A percentile compares a stretch with the other conserved stretches of the same genome.
phyloP scores from a whole-genome alignment of 2,888 invertebrate species.

The Spilarctia lutea region DNA sequence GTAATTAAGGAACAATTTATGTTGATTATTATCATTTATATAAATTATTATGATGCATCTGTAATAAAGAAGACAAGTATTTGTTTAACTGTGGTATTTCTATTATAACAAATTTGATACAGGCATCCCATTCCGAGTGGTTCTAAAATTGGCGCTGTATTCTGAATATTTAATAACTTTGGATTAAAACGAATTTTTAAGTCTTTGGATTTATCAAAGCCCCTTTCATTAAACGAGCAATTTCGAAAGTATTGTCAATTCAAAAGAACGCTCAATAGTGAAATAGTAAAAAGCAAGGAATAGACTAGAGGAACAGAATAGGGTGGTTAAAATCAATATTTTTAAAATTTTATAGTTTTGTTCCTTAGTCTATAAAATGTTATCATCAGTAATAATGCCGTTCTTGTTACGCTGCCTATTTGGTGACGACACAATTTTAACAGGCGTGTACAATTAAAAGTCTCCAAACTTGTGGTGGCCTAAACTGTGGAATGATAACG shows the following conservation, averaged over 20 bases:
- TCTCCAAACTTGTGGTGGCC: no score
- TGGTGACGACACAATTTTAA: no score
- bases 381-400: no score
- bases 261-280: not conserved
- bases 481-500: no score
- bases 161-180: no score
- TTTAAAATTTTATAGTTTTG: not conserved
- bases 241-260: not conserved
- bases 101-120: not conserved
- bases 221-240: not conserved
- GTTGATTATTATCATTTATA: not conserved
- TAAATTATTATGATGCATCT: not conserved
- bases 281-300: not conserved
- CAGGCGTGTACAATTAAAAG: no score
- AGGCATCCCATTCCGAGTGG: not conserved
- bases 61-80: not conserved
- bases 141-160: not conserved
- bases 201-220: not conserved
- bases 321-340: not conserved
- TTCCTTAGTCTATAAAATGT: not conserved
- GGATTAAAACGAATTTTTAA: no score
- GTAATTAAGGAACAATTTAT: not conserved
- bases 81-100: not conserved
- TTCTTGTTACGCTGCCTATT: no score
- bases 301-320: not conserved